Evolutionary conservation across 2,113 vertebrate species (phyloP).

Genomic region (Pachycephala philippinensis): DNA sequence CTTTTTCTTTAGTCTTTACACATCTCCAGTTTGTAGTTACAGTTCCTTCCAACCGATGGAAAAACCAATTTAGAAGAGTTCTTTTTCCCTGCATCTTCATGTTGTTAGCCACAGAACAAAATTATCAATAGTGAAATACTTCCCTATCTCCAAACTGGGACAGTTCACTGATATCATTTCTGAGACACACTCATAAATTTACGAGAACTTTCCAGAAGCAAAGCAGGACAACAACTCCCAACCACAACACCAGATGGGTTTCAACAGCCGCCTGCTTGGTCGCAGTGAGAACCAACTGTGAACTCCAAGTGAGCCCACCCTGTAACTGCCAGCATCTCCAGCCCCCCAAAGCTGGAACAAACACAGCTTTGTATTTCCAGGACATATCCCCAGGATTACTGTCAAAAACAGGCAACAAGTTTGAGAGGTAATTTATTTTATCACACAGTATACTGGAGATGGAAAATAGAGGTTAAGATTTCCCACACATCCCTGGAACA

Average conservation of each 20-base stretch:
- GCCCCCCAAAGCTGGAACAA: not conserved
- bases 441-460: not conserved
- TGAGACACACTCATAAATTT: not conserved
- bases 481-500: rapidly evolving
- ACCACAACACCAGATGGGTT: not conserved
- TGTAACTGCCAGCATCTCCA: not conserved
- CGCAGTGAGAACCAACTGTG: not conserved
- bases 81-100: not conserved
- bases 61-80: not conserved
- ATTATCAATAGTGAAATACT: not conserved
- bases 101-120: not conserved
- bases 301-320: not conserved
- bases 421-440: not conserved
- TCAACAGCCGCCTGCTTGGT: not conserved
- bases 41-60: not conserved
- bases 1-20: not conserved
- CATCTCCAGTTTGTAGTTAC: not conserved
- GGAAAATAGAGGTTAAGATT: not conserved
- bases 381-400: not conserved
- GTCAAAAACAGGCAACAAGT: not conserved
- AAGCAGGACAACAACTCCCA: not conserved
- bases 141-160: not conserved
- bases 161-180: not conserved
- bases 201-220: not conserved
- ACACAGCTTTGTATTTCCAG: rapidly evolving